Percentiles rank a stretch among this genome's conserved stretches.
Evolutionary conservation across 2,113 vertebrate species (phyloP).

Genomic region (Epinephelus moara): DNA sequence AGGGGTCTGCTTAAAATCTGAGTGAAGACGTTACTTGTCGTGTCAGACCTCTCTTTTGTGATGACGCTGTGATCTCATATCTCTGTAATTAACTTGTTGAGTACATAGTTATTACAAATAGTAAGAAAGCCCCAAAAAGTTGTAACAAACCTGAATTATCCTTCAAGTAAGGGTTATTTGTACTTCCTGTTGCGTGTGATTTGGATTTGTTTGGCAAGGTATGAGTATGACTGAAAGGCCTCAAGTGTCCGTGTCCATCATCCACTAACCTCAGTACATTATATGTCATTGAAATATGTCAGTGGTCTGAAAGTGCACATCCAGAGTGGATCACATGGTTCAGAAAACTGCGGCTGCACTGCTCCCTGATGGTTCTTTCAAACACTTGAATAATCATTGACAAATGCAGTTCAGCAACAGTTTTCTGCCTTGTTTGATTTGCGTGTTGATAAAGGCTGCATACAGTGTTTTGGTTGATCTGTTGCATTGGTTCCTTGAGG

Average conservation of each 20-base stretch:
- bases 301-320: background rate
- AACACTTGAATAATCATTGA: background rate
- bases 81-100: background rate
- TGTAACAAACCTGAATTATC: background rate
- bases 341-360: background rate
- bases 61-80: background rate
- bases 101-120: background rate
- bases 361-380: background rate
- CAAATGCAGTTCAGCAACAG: background rate
- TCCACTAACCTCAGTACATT: background rate
- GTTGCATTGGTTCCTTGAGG: background rate
- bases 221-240: background rate
- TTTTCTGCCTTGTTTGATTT: background rate
- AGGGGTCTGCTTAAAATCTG: background rate
- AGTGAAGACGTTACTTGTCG: background rate
- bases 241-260: background rate
- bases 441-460: conserved; percentile 18
- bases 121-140: background rate
- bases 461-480: conserved; percentile 14
- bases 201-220: background rate
- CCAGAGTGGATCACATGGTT: background rate
- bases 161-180: background rate
- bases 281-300: background rate
- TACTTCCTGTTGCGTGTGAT: background rate
- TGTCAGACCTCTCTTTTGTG: background rate